Evolutionary conservation across 2,797 vertebrate species (phyloP).

Genomic region (Acestrorhynchus altus): DNA sequence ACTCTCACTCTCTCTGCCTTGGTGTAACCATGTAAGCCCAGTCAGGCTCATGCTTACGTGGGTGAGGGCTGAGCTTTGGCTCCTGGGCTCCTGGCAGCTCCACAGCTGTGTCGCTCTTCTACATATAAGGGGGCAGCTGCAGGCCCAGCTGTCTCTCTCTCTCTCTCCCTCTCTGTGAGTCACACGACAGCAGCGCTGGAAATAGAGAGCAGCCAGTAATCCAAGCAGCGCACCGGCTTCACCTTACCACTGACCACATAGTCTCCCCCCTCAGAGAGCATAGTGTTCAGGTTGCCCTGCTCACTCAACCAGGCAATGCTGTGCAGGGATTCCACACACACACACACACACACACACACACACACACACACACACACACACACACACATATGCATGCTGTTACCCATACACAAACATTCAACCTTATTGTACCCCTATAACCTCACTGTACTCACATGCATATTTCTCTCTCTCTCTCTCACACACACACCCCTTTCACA

Average conservation of each 20-base stretch:
- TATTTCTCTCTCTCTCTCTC: too few relatives aligned
- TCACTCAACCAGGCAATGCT: constrained; percentile 17
- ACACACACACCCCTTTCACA: background rate
- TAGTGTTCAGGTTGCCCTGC: constrained; percentile 24
- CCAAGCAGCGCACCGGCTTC: constrained; percentile 87
- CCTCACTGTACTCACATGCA: background rate
- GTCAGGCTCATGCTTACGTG: constrained; percentile 74
- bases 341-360: constrained; percentile 9
- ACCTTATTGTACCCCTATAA: background rate
- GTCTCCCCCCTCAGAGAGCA: constrained; percentile 41
- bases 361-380: background rate
- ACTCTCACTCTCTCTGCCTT: background rate
- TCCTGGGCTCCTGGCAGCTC: constrained; percentile 86
- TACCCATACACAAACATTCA: background rate
- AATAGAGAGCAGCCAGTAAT: constrained; percentile 94
- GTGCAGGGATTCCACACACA: constrained; percentile 55
- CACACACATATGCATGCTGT: background rate
- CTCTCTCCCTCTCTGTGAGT: constrained; percentile 78
- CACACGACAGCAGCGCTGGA: constrained; percentile 88
- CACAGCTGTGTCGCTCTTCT: constrained; percentile 91
- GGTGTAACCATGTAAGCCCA: constrained; percentile 73
- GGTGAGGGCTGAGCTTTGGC: constrained; percentile 82
- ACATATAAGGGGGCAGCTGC: constrained; percentile 92
- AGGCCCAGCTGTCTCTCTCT: constrained; percentile 90
- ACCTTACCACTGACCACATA: constrained; percentile 77